These are phyloP conservation scores for Ameiurus melas DNA, from an alignment of 2,113 vertebrate genomes.

Conservation along the genomic window DNA sequence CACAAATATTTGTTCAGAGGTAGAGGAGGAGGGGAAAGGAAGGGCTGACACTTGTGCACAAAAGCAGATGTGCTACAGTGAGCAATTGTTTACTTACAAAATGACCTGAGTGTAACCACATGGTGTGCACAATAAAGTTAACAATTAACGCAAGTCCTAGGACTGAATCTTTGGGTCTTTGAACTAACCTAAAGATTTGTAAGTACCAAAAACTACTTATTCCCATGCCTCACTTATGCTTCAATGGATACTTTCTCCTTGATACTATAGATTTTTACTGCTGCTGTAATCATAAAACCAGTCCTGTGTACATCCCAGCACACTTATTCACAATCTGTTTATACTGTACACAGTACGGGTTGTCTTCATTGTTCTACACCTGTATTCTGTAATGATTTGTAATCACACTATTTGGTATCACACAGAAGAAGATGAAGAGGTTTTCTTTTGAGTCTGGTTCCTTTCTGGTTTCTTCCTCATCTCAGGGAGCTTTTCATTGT, in stretches of 20 bases:
- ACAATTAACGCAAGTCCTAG: background rate
- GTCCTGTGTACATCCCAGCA: background rate
- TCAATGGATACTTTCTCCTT: background rate
- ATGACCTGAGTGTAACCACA: background rate
- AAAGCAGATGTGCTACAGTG: background rate
- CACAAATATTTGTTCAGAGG: background rate
- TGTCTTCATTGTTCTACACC: background rate
- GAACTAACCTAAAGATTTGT: background rate
- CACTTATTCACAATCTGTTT: background rate
- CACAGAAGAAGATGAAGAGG: background rate
- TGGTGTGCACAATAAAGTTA: background rate
- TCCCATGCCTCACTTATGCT: too few relatives aligned
- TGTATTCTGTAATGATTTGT: background rate
- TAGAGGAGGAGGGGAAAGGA: background rate
- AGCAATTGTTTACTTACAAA: background rate
- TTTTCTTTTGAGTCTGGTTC: background rate
- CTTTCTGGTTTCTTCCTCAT: background rate
- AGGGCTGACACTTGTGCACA: background rate
- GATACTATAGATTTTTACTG: background rate
- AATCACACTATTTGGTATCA: background rate
- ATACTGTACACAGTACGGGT: background rate
- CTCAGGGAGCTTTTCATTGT: background rate
- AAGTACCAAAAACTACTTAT: background rate
- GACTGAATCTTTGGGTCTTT: background rate
- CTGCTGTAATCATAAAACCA: background rate